These are phyloP conservation scores for Gallirallus australis DNA, from an alignment of 2,797 vertebrate species.

Conservation along the genomic window DNA sequence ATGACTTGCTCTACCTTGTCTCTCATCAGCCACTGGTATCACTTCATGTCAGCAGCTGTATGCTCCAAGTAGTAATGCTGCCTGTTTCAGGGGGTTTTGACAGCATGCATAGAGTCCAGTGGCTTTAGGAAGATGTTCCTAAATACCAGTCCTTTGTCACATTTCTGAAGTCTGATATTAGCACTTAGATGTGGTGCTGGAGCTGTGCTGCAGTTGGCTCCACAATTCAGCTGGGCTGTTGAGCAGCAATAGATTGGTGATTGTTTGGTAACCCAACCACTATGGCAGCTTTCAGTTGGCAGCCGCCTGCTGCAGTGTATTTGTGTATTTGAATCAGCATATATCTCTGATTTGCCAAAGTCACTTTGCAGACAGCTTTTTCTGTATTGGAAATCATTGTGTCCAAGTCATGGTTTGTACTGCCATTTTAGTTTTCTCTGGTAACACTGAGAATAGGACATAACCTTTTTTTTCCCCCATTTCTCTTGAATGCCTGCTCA, in stretches of 20 bases:
- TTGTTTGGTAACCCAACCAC: not conserved
- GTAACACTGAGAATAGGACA: not conserved
- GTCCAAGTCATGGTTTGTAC: not conserved
- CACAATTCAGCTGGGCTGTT: not conserved
- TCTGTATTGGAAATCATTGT: constrained; percentile 21
- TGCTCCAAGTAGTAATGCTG: not conserved
- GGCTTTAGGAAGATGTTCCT: not conserved
- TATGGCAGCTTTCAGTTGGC: not conserved
- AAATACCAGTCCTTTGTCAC: not conserved
- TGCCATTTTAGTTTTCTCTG: not conserved
- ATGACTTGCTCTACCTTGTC: not conserved
- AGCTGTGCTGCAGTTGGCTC: not conserved
- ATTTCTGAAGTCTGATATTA: not conserved
- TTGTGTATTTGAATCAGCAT: not conserved
- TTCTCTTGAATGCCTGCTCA: not conserved
- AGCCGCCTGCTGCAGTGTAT: not conserved
- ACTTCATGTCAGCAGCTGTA: not conserved
- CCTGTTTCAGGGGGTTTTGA: not conserved
- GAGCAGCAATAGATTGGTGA: not conserved
- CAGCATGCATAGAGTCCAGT: not conserved
- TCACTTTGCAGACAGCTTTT: constrained; percentile 16
- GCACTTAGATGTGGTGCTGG: not conserved
- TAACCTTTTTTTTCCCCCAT: not conserved
- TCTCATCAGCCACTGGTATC: not conserved
- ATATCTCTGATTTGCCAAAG: constrained; percentile 7